Conservation (phyloP, 2,113 vertebrate genomes). For the Balaeniceps rex region DNA sequence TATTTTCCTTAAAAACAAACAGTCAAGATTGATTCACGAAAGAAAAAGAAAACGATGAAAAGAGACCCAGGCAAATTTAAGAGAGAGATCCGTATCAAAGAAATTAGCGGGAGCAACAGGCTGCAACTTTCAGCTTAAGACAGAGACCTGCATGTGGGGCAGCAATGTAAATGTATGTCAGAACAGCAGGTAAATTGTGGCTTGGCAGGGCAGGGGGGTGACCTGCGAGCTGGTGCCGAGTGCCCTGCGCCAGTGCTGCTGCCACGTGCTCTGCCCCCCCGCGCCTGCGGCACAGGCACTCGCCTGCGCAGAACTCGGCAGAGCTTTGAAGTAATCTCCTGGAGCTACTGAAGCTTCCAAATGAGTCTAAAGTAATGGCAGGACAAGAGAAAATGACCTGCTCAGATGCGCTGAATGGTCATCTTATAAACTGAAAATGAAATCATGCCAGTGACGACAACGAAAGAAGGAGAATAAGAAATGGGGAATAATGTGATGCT, state of each 20-base stretch:
- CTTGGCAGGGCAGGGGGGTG: background rate
- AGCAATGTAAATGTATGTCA: background rate
- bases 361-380: background rate
- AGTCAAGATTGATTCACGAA: background rate
- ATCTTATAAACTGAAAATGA: background rate
- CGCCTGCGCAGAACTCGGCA: background rate
- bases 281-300: background rate
- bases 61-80: background rate
- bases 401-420: background rate
- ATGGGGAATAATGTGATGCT: background rate
- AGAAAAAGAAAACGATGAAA: background rate
- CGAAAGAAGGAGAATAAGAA: background rate
- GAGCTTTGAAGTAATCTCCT: background rate
- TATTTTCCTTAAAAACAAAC: constrained; percentile 28
- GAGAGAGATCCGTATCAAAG: background rate
- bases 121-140: background rate
- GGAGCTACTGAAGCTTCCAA: background rate
- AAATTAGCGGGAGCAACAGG: background rate
- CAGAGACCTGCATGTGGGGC: background rate
- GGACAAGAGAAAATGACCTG: background rate
- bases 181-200: background rate
- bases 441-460: background rate
- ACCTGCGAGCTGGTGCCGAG: background rate
- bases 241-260: fast-evolving
- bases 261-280: background rate